phyloP scores from a whole-genome alignment of 1,140 invertebrate species.

The Micrasema minimum region DNA sequence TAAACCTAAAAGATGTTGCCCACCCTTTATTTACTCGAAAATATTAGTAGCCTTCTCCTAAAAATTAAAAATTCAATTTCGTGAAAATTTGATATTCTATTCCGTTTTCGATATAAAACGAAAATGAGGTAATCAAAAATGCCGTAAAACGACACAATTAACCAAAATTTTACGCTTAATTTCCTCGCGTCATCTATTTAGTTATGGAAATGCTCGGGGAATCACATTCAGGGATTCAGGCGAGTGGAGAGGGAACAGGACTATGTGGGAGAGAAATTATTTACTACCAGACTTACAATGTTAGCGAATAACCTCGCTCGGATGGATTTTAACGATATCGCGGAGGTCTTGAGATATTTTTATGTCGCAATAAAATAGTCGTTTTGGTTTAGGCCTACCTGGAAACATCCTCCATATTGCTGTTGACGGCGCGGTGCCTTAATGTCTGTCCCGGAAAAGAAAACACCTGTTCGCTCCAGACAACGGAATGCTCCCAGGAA shows the following conservation, averaged over 20 bases:
- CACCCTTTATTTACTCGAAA: too few species aligned
- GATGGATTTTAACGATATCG: constrained; percentile 39
- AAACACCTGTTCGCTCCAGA: constrained; percentile 41
- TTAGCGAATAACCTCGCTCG: constrained; percentile 20
- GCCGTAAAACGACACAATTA: constrained; percentile 19
- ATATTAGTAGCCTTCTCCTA: too few species aligned
- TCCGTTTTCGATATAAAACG: constrained; percentile 15
- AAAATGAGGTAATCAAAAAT: constrained; percentile 27
- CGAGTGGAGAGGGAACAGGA: too few species aligned
- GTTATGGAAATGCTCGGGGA: constrained; percentile 19
- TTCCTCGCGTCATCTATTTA: constrained; percentile 17
- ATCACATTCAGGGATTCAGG: neutral
- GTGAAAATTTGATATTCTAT: constrained; percentile 9
- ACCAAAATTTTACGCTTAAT: constrained; percentile 25
- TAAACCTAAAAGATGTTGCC: too few species aligned
- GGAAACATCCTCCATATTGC: constrained; percentile 4
- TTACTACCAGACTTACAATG: constrained; percentile 2
- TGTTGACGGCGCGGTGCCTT: constrained; percentile 21
- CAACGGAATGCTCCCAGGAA: constrained; percentile 9
- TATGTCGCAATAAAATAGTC: constrained; percentile 45
- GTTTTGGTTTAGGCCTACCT: constrained; percentile 36
- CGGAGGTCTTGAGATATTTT: constrained; percentile 41
- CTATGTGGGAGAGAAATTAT: neutral
- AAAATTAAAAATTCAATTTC: constrained; percentile 23
- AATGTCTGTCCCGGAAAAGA: constrained; percentile 22